Percentiles rank a stretch among this genome's conserved stretches.
Evolutionary conservation across 64 coral and sea anemone genomes (phyloP).

Genomic region (Pocillopora verrucosa): DNA sequence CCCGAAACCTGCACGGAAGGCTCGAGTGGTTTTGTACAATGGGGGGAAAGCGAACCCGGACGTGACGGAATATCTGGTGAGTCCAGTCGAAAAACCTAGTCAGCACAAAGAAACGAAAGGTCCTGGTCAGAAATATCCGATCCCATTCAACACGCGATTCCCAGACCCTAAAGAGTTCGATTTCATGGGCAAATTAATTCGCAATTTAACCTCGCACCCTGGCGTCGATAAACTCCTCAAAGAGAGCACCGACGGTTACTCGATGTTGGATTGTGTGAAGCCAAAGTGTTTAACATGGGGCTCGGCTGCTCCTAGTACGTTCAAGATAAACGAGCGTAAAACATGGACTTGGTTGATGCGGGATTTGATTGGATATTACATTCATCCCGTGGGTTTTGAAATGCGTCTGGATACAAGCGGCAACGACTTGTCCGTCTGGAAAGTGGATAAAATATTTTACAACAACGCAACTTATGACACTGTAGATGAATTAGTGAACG

Average conservation of each 20-base stretch:
- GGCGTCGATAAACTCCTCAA: slow-evolving; percentile 8
- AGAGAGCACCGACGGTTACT: slow-evolving; percentile 68
- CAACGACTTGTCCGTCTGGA: slow-evolving; percentile 62
- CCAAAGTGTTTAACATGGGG: slow-evolving; percentile 31
- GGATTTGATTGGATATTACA: slow-evolving; percentile 22
- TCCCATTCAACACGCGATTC: slow-evolving; percentile 73
- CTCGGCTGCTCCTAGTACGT: slow-evolving; percentile 32
- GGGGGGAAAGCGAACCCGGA: slow-evolving; percentile 34
- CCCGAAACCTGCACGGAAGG: slow-evolving; percentile 45
- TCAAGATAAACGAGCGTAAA: slow-evolving; percentile 47
- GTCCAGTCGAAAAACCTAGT: slow-evolving; percentile 33
- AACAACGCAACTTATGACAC: slow-evolving; percentile 68
- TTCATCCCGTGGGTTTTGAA: slow-evolving; percentile 58
- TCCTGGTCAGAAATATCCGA: slow-evolving; percentile 66
- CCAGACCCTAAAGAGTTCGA: slow-evolving; percentile 38
- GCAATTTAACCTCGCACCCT: slow-evolving; percentile 17
- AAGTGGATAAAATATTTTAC: slow-evolving; percentile 66
- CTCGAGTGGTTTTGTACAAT: slow-evolving; percentile 41
- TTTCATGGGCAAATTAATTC: slow-evolving; percentile 16
- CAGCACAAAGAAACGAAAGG: slow-evolving; percentile 1
- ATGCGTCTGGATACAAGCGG: slow-evolving; percentile 60
- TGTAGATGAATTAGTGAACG: slow-evolving; percentile 38
- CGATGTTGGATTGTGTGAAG: slow-evolving; percentile 16
- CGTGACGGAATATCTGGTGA: slow-evolving; percentile 68
- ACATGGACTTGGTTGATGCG: slow-evolving; percentile 52